phyloP scores from a whole-genome alignment of 2,888 invertebrate genomes.

The Cantharis rustica region DNA sequence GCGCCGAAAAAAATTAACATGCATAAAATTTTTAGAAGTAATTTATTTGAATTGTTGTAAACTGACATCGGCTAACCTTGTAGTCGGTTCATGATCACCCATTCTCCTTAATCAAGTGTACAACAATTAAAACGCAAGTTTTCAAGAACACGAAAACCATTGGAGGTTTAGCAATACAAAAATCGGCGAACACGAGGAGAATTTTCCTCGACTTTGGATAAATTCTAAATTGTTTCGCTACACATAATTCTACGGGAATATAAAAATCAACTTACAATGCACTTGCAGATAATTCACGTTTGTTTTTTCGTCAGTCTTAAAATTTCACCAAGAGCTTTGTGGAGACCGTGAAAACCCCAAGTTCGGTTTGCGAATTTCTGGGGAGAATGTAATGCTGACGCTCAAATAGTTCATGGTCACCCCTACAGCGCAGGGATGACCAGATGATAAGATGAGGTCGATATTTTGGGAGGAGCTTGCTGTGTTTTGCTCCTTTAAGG shows the following conservation, averaged over 20 bases:
- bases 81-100: not conserved
- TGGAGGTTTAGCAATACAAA: not conserved
- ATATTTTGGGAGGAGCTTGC: conserved; percentile 24
- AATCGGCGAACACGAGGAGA: not conserved
- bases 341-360: conserved; percentile 10
- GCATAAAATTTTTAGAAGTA: not conserved
- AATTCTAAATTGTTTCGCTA: not conserved
- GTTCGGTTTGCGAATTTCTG: conserved; percentile 12
- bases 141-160: not conserved
- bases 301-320: not conserved
- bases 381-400: conserved; percentile 21
- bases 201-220: not conserved
- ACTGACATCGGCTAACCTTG: not conserved
- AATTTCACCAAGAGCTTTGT: not conserved
- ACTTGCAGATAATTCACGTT: not conserved
- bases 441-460: conserved; percentile 23
- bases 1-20: not conserved
- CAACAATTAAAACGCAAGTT: not conserved
- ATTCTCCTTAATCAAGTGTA: not conserved
- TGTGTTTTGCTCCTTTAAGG: conserved; percentile 21
- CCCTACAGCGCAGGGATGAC: conserved; percentile 28
- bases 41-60: not conserved
- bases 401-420: conserved; percentile 34
- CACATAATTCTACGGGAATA: not conserved
- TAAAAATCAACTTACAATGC: not conserved